These are phyloP conservation scores for Hanleya hanleyi DNA, from an alignment of 2,888 invertebrate genomes.

Conservation along the genomic window DNA sequence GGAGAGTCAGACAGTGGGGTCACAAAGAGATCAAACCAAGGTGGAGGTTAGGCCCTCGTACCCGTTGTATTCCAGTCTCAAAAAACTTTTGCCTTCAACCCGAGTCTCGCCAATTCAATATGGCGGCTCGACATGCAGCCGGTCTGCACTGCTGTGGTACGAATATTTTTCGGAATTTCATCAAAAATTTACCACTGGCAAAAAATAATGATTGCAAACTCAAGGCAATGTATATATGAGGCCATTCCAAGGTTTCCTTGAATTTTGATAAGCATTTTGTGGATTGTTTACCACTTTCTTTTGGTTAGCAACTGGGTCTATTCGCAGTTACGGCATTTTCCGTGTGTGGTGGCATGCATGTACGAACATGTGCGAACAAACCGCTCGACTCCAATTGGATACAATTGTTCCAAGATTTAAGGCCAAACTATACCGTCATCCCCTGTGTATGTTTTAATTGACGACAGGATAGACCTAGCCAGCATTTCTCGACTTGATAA, in stretches of 20 bases:
- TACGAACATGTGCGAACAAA: slow-evolving; percentile 55
- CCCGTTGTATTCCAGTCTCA: slow-evolving; percentile 35
- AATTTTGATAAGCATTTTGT: neutral
- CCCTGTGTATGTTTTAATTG: slow-evolving; percentile 1
- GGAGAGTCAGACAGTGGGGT: slow-evolving; percentile 71
- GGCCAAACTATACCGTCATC: slow-evolving; percentile 8
- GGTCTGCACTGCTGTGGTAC: slow-evolving; percentile 47
- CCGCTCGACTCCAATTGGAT: slow-evolving; percentile 5
- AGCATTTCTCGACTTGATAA: slow-evolving; percentile 2
- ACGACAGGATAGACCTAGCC: slow-evolving; percentile 1
- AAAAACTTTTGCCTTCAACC: slow-evolving; percentile 5
- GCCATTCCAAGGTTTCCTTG: slow-evolving; percentile 5
- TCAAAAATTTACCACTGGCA: too few relatives aligned
- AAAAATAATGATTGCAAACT: too few relatives aligned
- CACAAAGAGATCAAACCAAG: slow-evolving; percentile 72
- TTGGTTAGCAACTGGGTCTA: slow-evolving; percentile 15
- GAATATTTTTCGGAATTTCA: slow-evolving; percentile 50
- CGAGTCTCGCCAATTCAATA: slow-evolving; percentile 53
- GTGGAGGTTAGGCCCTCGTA: slow-evolving; percentile 67
- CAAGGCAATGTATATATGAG: too few relatives aligned
- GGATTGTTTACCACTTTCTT: slow-evolving; percentile 10
- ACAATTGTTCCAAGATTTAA: slow-evolving; percentile 10
- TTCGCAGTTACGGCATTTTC: neutral
- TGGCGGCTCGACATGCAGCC: slow-evolving; percentile 64
- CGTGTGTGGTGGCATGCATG: slow-evolving; percentile 50